Conservation (phyloP, 2,113 vertebrate species). For the Bucco capensis region DNA sequence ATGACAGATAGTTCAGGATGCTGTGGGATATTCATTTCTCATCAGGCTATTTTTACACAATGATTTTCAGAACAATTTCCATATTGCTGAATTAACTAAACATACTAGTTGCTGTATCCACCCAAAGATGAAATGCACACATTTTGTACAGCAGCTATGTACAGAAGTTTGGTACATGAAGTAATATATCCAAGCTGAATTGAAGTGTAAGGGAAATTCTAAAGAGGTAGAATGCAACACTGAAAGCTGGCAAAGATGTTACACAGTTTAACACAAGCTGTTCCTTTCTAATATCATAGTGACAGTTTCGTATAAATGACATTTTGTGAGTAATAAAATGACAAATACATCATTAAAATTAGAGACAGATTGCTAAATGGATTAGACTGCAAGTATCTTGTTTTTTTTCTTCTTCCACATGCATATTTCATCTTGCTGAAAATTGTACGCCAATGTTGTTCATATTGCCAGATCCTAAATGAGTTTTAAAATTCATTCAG, state of each 20-base stretch:
- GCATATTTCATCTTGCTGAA: slow-evolving; percentile 41
- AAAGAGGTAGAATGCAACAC: not conserved
- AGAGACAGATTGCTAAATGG: slow-evolving; percentile 61
- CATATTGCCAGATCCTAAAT: slow-evolving; percentile 33
- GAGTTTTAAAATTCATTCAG: slow-evolving; percentile 31
- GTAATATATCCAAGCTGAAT: not conserved
- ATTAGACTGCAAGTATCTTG: slow-evolving; percentile 45
- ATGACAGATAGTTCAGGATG: not conserved
- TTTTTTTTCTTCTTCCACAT: slow-evolving; percentile 40
- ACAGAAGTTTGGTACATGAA: not conserved
- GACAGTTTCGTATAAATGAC: slow-evolving; percentile 59
- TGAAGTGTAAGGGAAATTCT: slow-evolving; percentile 5
- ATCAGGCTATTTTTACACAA: not conserved
- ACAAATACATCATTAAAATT: slow-evolving; percentile 67
- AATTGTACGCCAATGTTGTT: slow-evolving; percentile 39
- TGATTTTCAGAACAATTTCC: not conserved
- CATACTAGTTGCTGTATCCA: not conserved
- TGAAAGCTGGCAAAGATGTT: slow-evolving; percentile 15
- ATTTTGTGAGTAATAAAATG: slow-evolving; percentile 60
- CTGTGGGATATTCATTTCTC: not conserved
- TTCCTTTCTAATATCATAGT: slow-evolving; percentile 53
- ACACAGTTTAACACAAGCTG: slow-evolving; percentile 57
- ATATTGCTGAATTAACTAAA: not conserved
- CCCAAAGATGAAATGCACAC: not conserved
- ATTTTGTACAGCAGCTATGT: not conserved